A percentile compares a stretch with the other conserved stretches of the same genome.
Conservation (phyloP, 2,797 vertebrate species). For the Enteromius anoplus region DNA sequence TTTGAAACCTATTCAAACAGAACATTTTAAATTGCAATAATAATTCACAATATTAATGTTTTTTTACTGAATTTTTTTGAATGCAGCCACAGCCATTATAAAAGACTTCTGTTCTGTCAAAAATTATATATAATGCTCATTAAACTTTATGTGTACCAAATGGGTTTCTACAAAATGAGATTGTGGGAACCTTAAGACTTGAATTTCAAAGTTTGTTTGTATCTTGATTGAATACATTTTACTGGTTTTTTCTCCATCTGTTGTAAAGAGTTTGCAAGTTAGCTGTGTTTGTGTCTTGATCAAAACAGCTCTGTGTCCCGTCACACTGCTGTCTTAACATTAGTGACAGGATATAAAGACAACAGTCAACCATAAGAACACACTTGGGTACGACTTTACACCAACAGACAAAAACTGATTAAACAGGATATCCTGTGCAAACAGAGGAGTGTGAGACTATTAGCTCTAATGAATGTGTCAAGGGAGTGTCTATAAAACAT, state of each 20-base stretch:
- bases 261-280: neutral
- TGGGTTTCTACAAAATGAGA: neutral
- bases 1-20: neutral
- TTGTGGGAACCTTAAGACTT: neutral
- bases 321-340: neutral
- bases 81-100: neutral
- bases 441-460: neutral
- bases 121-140: neutral
- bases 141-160: neutral
- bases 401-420: neutral
- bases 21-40: neutral
- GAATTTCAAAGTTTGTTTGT: neutral
- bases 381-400: neutral
- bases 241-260: neutral
- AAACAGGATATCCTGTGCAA: slow-evolving; percentile 25
- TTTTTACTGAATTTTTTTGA: neutral
- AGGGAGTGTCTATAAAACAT: slow-evolving; percentile 2
- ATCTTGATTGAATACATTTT: neutral
- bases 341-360: neutral
- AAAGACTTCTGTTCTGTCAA: neutral
- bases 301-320: neutral
- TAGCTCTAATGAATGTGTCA: neutral
- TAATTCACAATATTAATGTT: neutral
- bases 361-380: neutral
- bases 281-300: neutral